Evolutionary conservation across 2,888 invertebrate genomes (phyloP), one percentile per base, ranked within the genome.

Genomic region (Macaria liturata): DNA sequence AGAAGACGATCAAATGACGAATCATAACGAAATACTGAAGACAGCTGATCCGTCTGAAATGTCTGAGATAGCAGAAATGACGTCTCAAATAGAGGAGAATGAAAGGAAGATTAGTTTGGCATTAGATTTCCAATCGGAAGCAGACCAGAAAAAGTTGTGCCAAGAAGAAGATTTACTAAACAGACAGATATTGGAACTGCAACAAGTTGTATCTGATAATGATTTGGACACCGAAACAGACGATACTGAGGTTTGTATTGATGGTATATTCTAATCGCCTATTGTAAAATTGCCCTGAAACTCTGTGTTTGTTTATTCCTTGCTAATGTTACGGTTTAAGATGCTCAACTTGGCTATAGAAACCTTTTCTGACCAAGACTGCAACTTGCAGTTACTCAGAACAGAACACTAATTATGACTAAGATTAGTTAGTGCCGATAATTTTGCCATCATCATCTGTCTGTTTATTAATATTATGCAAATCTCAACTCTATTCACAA

Each of bases 221-320:
- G 96, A 96, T 72, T 91, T 96, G 46, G 96, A 96, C 66, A 96
- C 96, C 0, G 96, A 96, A 82, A 96, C 96, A 0, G 96, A 96
- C 79, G 96, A 96, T 69, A 95, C 95, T 5, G 94, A 94, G 83
- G 92, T 92, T 61, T 79, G 74, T 4, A 9, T 37, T 4, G 20
- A 45, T 45, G 20, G 5, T 1, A n/a, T 42, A 8, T 9, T 37
- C 4, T 37, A 37, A 37, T 37, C 1, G 34, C 3, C 1, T 37
- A 6, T 2, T 37, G 34, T 20, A 20, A 20, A 20, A 20, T 2
- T 20, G 1, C 20, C 20, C 20, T 20, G 20, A 20, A 20, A 20
- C 20, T 20, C 20, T 20, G 20, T 20, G 20, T 20, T 20, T 20
- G 20, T 20, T 20, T 20, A 20, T 20, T 20, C 20, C 20, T 20